phyloP scores from a whole-genome alignment of 2,888 invertebrate species.

The Boloria euphrosyne region DNA sequence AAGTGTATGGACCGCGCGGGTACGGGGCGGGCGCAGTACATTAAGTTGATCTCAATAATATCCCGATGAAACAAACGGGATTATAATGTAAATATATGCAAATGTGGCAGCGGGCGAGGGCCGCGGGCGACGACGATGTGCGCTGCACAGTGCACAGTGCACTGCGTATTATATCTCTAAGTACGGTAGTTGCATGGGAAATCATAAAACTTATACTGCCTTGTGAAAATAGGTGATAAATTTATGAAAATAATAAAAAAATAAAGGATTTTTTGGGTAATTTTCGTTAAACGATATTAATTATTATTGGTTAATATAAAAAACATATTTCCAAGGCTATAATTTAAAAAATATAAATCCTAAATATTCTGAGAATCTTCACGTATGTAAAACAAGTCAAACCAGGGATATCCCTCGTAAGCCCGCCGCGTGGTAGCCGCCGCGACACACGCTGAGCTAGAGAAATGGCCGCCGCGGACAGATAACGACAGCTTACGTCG shows the following conservation, averaged over 20 bases:
- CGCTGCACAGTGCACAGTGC: slow-evolving; percentile 4
- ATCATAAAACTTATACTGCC: too few species aligned
- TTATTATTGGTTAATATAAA: too few species aligned
- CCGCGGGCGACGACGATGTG: slow-evolving; percentile 50
- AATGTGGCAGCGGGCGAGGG: slow-evolving; percentile 54
- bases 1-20: slow-evolving; percentile 46
- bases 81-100: slow-evolving; percentile 76
- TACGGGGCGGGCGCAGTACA: slow-evolving; percentile 29
- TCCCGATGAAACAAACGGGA: slow-evolving; percentile 57
- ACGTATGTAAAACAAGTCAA: too few species aligned
- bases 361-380: too few species aligned
- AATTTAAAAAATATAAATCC: too few species aligned
- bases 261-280: too few species aligned
- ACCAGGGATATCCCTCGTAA: background rate
- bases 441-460: slow-evolving; percentile 45
- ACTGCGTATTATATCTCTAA: too few species aligned
- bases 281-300: too few species aligned
- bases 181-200: background rate
- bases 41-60: slow-evolving; percentile 49
- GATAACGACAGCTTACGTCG: slow-evolving; percentile 68
- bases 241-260: too few species aligned
- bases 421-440: background rate
- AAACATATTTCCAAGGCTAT: too few species aligned
- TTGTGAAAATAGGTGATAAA: too few species aligned
- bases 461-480: slow-evolving; percentile 52